phyloP scores from a whole-genome alignment of 2,113 vertebrate genomes.

The Microtus pennsylvanicus region DNA sequence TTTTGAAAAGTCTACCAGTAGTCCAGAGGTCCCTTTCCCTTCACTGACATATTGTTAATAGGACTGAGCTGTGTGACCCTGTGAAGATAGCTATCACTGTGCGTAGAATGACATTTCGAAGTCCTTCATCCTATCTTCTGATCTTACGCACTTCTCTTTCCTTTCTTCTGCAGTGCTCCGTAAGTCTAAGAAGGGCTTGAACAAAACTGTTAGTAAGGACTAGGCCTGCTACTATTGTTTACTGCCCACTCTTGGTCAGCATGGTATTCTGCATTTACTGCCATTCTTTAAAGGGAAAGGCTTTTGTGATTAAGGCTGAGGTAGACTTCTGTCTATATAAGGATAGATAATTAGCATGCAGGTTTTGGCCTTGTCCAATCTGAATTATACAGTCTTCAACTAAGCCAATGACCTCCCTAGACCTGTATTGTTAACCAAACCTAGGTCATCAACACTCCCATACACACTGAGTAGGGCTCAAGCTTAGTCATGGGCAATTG shows the following conservation, averaged over 20 bases:
- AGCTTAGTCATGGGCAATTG: not conserved
- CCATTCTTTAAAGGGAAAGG: too few species aligned
- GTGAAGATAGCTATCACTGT: not conserved
- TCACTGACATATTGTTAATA: too few species aligned
- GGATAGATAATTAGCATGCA: too few species aligned
- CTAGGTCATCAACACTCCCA: not conserved
- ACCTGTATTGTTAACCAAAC: not conserved
- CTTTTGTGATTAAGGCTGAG: too few species aligned
- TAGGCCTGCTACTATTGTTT: not conserved
- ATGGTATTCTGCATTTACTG: too few species aligned
- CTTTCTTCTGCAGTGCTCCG: not conserved
- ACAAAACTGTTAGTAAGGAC: not conserved
- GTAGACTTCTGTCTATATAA: too few species aligned
- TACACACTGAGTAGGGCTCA: not conserved
- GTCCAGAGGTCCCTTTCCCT: too few species aligned
- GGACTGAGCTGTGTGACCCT: too few species aligned
- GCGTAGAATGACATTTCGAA: not conserved
- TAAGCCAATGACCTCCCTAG: not conserved
- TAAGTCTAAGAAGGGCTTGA: not conserved
- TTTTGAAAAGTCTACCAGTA: too few species aligned
- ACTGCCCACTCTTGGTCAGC: not conserved
- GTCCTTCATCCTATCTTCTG: not conserved
- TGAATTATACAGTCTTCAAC: not conserved
- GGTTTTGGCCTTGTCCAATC: not conserved
- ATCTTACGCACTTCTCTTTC: not conserved